A percentile compares a stretch with the other conserved stretches of the same genome.
Evolutionary conservation across 2,888 invertebrate species (phyloP).

Genomic region (Rhagonycha fulva): DNA sequence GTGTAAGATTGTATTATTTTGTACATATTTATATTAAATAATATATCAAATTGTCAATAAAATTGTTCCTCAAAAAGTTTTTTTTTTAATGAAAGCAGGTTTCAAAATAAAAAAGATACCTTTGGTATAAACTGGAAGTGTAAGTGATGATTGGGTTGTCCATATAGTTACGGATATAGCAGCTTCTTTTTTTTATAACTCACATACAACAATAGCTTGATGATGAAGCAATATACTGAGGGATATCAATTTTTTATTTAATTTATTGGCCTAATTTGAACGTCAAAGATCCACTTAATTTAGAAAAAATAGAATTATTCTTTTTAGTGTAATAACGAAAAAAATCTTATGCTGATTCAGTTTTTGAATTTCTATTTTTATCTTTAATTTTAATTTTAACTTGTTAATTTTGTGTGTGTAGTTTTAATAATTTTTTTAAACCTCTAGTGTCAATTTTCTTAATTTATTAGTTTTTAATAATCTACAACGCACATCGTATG

Average conservation of each 20-base stretch:
- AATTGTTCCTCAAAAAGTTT: slow-evolving; percentile 1
- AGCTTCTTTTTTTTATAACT: neutral
- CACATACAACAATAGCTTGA: neutral
- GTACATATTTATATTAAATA: slow-evolving; percentile 30
- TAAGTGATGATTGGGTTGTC: neutral
- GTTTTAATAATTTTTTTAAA: too few relatives aligned
- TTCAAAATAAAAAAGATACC: neutral
- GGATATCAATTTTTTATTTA: neutral
- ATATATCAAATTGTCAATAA: slow-evolving; percentile 26
- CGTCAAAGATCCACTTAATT: neutral
- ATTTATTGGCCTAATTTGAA: neutral
- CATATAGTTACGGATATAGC: neutral
- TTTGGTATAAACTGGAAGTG: neutral
- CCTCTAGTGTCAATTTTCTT: too few relatives aligned
- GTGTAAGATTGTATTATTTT: slow-evolving; percentile 25
- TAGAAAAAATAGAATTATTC: neutral
- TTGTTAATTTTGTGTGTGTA: too few relatives aligned
- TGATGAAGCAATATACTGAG: neutral
- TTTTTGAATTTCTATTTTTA: too few relatives aligned
- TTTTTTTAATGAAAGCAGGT: neutral
- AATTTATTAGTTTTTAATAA: too few relatives aligned
- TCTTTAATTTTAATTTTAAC: too few relatives aligned
- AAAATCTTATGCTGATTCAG: too few relatives aligned
- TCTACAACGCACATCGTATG: too few relatives aligned
- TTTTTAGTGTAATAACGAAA: too few relatives aligned